Percentiles rank a stretch among this genome's conserved stretches.
Evolutionary conservation across 2,888 invertebrate species (phyloP).

Genomic region (Willowsia nigromaculata): DNA sequence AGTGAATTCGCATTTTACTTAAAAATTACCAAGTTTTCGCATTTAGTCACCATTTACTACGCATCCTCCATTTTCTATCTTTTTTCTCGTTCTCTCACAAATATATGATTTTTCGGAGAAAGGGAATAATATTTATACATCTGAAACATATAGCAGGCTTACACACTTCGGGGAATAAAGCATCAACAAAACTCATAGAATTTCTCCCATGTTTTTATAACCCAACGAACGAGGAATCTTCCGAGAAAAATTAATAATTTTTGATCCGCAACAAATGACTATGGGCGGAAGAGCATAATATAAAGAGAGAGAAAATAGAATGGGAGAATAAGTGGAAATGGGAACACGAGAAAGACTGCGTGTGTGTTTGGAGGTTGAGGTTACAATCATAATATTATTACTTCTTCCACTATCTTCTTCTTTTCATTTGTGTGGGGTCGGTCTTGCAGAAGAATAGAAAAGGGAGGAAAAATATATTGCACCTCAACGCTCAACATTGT

Average conservation of each 20-base stretch:
- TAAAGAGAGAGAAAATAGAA: not conserved
- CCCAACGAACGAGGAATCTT: not conserved
- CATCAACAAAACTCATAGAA: not conserved
- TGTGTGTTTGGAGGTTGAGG: slow-evolving; percentile 13
- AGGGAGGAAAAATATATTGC: slow-evolving; percentile 31
- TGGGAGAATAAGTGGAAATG: not conserved
- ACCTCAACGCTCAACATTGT: not conserved
- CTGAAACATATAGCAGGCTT: not conserved
- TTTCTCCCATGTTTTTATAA: not conserved
- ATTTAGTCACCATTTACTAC: slow-evolving; percentile 43
- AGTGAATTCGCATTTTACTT: slow-evolving; percentile 40
- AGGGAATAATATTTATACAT: not conserved
- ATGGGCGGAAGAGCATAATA: not conserved
- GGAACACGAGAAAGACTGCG: not conserved
- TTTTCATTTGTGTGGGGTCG: slow-evolving; percentile 42
- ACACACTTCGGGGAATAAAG: not conserved
- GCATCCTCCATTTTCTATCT: slow-evolving; percentile 12
- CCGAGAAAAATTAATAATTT: slow-evolving; percentile 61
- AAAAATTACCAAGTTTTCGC: slow-evolving; percentile 56
- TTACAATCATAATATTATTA: slow-evolving; percentile 68
- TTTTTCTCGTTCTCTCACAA: not conserved
- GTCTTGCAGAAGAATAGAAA: slow-evolving; percentile 50
- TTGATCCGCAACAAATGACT: slow-evolving; percentile 63
- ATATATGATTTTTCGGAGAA: not conserved
- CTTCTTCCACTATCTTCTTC: slow-evolving; percentile 57